phyloP scores from a whole-genome alignment of 2,888 invertebrate genomes.

The Operophtera brumata region DNA sequence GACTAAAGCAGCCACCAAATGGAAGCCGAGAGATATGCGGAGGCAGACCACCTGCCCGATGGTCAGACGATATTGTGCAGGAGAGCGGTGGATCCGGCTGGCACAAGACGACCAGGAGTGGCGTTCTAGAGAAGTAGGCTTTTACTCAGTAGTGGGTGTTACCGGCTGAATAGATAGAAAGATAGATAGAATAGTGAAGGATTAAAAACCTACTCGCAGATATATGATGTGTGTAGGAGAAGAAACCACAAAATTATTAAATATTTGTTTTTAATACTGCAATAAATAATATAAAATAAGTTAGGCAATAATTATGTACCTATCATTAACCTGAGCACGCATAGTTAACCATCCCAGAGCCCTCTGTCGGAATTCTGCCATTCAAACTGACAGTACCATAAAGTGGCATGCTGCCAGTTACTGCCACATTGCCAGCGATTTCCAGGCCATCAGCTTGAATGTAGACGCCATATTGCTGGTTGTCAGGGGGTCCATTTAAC shows the following conservation, averaged over 20 bases:
- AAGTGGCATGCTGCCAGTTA: conserved; percentile 58
- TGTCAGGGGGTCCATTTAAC: background rate
- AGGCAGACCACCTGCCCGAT: no score
- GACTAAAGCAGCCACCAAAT: no score
- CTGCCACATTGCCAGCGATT: conserved; percentile 53
- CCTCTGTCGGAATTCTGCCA: conserved; percentile 54
- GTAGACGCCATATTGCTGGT: conserved; percentile 45
- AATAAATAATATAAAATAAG: background rate
- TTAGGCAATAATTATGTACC: background rate
- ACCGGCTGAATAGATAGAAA: no score
- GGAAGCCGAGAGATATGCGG: no score
- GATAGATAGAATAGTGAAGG: no score
- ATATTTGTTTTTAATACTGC: background rate
- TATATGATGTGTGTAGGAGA: background rate
- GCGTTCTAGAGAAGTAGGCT: no score
- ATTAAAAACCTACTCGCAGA: no score
- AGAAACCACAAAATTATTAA: background rate
- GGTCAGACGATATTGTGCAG: no score
- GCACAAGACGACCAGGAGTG: no score
- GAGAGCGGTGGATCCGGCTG: no score
- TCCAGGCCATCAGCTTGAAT: conserved; percentile 54
- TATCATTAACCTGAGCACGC: conserved; percentile 27
- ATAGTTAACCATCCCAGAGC: conserved; percentile 50
- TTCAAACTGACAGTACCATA: conserved; percentile 51
- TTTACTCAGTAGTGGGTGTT: no score